Evolutionary conservation across 2,888 invertebrate species (phyloP).

Genomic region (Ecdyonurus torrentis): DNA sequence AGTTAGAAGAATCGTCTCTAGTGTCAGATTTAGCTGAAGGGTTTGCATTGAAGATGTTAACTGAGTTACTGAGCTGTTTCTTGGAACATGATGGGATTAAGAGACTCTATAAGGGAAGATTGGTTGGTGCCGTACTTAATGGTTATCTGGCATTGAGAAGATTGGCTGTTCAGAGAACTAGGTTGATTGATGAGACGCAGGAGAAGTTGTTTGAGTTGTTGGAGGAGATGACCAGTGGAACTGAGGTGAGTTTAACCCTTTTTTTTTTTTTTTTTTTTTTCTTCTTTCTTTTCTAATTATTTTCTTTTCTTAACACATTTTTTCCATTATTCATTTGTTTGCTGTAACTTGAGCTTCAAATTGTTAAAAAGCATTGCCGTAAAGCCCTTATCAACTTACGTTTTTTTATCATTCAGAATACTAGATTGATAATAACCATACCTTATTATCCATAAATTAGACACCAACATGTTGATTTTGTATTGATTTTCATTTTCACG

Average conservation of each 20-base stretch:
- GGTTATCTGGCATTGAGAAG: conserved; percentile 83
- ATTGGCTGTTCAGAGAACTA: conserved; percentile 84
- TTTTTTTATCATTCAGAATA: too few species aligned
- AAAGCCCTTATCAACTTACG: too few species aligned
- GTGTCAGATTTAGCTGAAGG: conserved; percentile 89
- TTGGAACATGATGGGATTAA: conserved; percentile 74
- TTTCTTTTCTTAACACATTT: not conserved
- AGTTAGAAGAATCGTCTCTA: conserved; percentile 78
- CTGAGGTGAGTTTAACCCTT: too few species aligned
- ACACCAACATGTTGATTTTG: too few species aligned
- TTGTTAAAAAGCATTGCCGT: too few species aligned
- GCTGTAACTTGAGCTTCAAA: too few species aligned
- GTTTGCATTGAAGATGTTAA: conserved; percentile 77
- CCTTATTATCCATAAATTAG: too few species aligned
- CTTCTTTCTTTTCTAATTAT: too few species aligned
- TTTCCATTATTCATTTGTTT: not conserved
- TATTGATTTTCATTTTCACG: too few species aligned
- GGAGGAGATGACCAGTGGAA: conserved; percentile 88
- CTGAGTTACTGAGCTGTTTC: conserved; percentile 75
- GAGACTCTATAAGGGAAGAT: conserved; percentile 72
- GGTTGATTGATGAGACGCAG: conserved; percentile 91
- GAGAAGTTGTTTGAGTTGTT: conserved; percentile 81
- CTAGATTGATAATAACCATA: too few species aligned
- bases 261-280: not conserved
- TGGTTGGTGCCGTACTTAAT: conserved; percentile 81